phyloP scores from a whole-genome alignment of 2,888 invertebrate genomes.

The Mayetiola destructor region DNA sequence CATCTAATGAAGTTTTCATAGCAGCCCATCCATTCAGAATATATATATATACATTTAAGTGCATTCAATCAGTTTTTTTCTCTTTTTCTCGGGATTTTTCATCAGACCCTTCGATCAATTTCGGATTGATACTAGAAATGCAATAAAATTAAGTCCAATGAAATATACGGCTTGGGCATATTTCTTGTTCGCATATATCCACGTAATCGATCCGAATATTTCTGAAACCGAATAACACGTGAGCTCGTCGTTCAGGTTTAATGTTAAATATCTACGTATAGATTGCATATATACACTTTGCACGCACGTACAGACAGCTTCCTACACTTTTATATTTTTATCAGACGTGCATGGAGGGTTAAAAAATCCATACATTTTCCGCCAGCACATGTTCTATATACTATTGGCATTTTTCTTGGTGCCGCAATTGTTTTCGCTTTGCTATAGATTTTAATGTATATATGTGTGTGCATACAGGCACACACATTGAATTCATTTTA shows the following conservation, averaged over 20 bases:
- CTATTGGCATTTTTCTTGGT: neutral
- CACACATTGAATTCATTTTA: neutral
- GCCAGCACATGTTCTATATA: neutral
- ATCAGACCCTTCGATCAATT: too few species aligned
- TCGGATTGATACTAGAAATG: too few species aligned
- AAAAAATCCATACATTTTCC: too few species aligned
- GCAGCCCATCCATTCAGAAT: too few species aligned
- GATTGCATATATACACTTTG: neutral
- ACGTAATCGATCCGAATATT: constrained; percentile 8
- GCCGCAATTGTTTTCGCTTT: constrained; percentile 1
- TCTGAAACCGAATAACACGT: constrained; percentile 7
- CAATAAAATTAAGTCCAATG: too few species aligned
- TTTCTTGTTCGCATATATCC: constrained; percentile 4
- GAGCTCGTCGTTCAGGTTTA: too few species aligned
- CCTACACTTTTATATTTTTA: neutral
- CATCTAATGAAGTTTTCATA: too few species aligned
- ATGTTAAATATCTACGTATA: too few species aligned
- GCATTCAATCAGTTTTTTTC: too few species aligned
- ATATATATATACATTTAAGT: too few species aligned
- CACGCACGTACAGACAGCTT: neutral
- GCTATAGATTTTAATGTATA: neutral
- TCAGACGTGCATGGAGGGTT: neutral
- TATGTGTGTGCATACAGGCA: too few species aligned
- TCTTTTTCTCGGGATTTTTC: too few species aligned
- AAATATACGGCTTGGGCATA: constrained; percentile 2